These are phyloP conservation scores for Platysternon megacephalum DNA, from an alignment of 2,113 vertebrate species.

Conservation along the genomic window DNA sequence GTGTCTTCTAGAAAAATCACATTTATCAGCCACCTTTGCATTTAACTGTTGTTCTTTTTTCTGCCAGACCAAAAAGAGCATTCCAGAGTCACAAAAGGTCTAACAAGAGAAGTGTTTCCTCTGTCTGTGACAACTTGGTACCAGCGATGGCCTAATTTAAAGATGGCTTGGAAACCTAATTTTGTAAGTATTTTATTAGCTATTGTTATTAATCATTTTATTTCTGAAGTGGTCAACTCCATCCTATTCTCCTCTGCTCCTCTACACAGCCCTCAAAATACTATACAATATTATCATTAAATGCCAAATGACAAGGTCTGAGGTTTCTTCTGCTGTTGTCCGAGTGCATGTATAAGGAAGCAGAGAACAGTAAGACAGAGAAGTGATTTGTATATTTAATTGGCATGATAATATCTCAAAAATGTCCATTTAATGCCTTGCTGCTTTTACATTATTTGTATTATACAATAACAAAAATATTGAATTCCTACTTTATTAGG, in stretches of 20 bases:
- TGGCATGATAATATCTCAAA: neutral
- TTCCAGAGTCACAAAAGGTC: neutral
- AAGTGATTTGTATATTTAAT: neutral
- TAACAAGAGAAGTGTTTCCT: neutral
- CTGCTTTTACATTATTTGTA: neutral
- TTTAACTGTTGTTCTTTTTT: neutral
- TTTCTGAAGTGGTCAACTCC: rapidly evolving
- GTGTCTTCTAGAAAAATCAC: neutral
- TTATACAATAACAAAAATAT: neutral
- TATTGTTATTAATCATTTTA: neutral
- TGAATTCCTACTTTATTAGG: neutral
- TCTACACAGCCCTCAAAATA: neutral
- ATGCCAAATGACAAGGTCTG: neutral
- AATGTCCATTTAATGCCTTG: neutral
- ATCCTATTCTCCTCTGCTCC: neutral
- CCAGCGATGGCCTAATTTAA: neutral
- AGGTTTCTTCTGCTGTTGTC: neutral
- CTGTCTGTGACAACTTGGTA: neutral
- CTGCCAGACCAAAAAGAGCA: neutral
- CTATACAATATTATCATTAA: neutral
- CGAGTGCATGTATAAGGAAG: neutral
- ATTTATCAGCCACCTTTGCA: neutral
- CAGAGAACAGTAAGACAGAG: neutral
- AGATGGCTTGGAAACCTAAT: neutral
- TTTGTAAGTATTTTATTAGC: neutral